Conservation (phyloP, 2,113 vertebrate species). For the Podilymbus podiceps region DNA sequence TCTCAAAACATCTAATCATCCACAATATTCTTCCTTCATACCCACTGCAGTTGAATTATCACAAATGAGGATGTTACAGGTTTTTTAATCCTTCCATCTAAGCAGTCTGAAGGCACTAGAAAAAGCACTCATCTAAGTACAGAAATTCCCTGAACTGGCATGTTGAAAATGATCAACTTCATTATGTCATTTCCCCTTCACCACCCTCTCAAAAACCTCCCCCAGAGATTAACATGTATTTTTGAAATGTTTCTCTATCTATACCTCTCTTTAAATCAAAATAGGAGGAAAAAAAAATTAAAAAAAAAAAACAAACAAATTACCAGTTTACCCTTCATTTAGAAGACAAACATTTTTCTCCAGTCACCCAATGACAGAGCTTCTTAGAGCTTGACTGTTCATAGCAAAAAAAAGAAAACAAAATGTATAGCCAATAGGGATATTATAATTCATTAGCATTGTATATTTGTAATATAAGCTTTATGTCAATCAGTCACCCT, state of each 20-base stretch:
- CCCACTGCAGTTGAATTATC: not conserved
- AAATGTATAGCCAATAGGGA: not conserved
- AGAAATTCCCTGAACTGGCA: not conserved
- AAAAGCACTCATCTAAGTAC: not conserved
- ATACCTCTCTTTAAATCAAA: not conserved
- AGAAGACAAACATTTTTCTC: not conserved
- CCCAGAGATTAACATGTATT: not conserved
- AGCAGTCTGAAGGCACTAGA: not conserved
- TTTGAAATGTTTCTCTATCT: not conserved
- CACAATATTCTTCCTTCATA: not conserved
- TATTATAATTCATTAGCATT: not conserved
- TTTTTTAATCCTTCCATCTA: not conserved
- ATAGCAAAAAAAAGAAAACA: not conserved
- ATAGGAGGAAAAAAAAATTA: not conserved
- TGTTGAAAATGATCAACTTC: not conserved
- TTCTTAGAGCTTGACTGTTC: not conserved
- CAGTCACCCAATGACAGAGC: not conserved
- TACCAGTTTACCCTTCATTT: not conserved
- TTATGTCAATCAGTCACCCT: conserved; percentile 3
- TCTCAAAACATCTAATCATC: not conserved
- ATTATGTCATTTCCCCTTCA: not conserved
- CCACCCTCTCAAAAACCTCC: not conserved
- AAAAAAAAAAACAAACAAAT: not conserved
- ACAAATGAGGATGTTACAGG: not conserved
- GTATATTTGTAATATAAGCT: not conserved